Evolutionary conservation across 1,140 invertebrate species (phyloP).

Genomic region (Platorchestia sp.): DNA sequence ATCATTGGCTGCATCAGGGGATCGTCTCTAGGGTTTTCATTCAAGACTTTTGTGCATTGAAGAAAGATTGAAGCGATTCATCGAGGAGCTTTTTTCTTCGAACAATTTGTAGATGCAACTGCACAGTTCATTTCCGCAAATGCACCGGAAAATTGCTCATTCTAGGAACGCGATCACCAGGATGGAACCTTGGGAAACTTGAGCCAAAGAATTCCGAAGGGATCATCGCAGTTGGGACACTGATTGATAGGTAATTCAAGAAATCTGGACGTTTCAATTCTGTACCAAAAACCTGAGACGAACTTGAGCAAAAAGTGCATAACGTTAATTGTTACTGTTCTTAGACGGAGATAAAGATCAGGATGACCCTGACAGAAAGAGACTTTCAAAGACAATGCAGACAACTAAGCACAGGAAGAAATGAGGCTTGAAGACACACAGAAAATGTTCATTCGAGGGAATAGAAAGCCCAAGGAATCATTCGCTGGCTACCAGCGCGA

Average conservation of each 20-base stretch:
- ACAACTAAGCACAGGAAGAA: not conserved
- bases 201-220: not conserved
- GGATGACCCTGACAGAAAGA: not conserved
- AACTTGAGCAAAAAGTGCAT: not conserved
- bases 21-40: not conserved
- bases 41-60: not conserved
- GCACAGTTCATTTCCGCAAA: not conserved
- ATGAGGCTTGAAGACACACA: not conserved
- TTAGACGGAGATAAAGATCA: not conserved
- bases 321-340: not conserved
- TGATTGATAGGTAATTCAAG: not conserved
- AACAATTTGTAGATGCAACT: constrained; percentile 19
- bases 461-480: too few relatives aligned
- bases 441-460: too few relatives aligned
- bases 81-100: not conserved
- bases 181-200: not conserved
- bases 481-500: too few relatives aligned
- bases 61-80: constrained; percentile 19
- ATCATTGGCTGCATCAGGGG: not conserved
- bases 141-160: constrained; percentile 25
- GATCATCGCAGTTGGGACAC: not conserved
- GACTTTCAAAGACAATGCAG: not conserved
- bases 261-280: not conserved
- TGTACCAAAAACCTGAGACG: not conserved
- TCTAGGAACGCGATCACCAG: not conserved